Base-by-base conservation (phyloP, 2,797 vertebrate genomes). In the Hylomyscus alleni region DNA sequence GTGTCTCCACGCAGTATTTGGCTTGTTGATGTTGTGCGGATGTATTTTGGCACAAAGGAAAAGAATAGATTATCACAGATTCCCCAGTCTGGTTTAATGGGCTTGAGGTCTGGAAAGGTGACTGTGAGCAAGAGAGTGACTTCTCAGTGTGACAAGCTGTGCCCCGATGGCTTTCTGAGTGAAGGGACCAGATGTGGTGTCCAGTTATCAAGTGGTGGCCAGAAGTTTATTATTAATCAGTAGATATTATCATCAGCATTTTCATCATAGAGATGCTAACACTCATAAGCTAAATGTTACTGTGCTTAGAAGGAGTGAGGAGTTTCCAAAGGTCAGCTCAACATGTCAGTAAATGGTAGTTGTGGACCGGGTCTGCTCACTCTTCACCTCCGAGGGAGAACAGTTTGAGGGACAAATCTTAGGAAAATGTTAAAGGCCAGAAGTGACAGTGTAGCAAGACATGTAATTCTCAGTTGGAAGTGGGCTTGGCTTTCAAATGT, bases 321-420 rank as follows among this genome's bases (percentile, higher is more conserved):
- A 29, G 58, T 31, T 75, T 44, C 73, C 20, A 7, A 6, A 34
- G 22, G 40, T 67, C 50, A 54, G 29, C 9, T 67, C 44, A n/a
- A n/a, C 37, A 81, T 73, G 47, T 75, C n/a, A 31, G 0, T 80
- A n/a, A 13, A 22, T 40, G 44, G 40, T 69, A 0, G 47, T 54
- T 54, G 47, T 34, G 50, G 92, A 62, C 56, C 0, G 17, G 26
- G n/a, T 54, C 67, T 91, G 29, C 26, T 78, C 47, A 31, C 47
- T 22, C n/a, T 65, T 50, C 15, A 6, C 14, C 54, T 91, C 40
- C 20, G 12, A 89, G 56, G 60, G 76, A 95, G n/a, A 81, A 12
- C 80, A 69, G 62, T 80, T 93, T 89, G 91, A 95, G 84, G 50
- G 44, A 44, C 40, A 69, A 69, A 88, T 87, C 52, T 85, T 40